These are phyloP conservation scores for Chelon labrosus DNA, from an alignment of 2,797 vertebrate genomes.

Conservation along the genomic window DNA sequence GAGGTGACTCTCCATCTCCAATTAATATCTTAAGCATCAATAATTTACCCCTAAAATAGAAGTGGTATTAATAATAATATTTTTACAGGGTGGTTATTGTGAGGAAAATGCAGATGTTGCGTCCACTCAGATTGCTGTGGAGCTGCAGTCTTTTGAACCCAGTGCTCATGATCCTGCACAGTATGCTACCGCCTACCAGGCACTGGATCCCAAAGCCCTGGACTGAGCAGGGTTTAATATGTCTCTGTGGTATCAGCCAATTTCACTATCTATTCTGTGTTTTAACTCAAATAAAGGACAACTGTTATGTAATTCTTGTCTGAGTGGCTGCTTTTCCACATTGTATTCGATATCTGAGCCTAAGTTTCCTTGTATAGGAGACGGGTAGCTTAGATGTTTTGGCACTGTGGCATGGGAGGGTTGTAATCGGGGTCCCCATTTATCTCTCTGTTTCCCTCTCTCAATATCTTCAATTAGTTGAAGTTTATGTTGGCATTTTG, in stretches of 20 bases:
- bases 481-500: too few species aligned
- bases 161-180: slow-evolving; percentile 12
- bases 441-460: too few species aligned
- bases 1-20: slow-evolving; percentile 53
- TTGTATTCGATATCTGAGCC: background rate
- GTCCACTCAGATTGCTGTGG: slow-evolving; percentile 25
- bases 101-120: slow-evolving; percentile 37
- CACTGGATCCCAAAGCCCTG: slow-evolving; percentile 55
- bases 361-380: too few species aligned
- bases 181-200: slow-evolving; percentile 45
- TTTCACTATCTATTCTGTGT: background rate
- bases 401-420: too few species aligned
- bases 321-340: background rate
- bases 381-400: too few species aligned
- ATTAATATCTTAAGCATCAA: too few species aligned
- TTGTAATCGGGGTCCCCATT: too few species aligned
- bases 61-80: background rate
- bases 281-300: slow-evolving; percentile 40
- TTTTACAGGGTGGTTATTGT: slow-evolving; percentile 37
- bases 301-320: slow-evolving; percentile 9
- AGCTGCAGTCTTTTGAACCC: slow-evolving; percentile 40
- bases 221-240: slow-evolving; percentile 37
- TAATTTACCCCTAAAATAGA: background rate
- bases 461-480: too few species aligned
- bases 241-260: background rate